A percentile compares a stretch with the other conserved stretches of the same genome.
Evolutionary conservation across 2,113 vertebrate species (phyloP).

Genomic region (Tenebrosternarchus preto): DNA sequence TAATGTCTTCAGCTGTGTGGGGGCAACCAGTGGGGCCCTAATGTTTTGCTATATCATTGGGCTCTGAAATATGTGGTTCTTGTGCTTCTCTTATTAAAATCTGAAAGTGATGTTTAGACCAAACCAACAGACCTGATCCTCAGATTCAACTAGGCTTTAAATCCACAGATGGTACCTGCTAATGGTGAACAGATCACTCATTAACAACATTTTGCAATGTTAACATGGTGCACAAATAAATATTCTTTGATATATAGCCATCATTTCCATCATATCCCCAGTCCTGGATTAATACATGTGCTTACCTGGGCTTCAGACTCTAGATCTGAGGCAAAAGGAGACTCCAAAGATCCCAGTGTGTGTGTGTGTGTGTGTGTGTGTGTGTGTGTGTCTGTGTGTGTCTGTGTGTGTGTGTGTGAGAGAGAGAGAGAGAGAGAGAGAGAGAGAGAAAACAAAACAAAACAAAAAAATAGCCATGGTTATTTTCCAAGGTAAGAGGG

Average conservation of each 20-base stretch:
- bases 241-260: constrained; percentile 28
- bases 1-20: constrained; percentile 84
- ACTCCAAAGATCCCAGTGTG: too few relatives aligned
- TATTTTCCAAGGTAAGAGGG: too few relatives aligned
- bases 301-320: too few relatives aligned
- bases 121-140: constrained; percentile 83
- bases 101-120: constrained; percentile 87
- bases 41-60: constrained; percentile 80
- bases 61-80: constrained; percentile 87
- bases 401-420: too few relatives aligned
- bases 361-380: too few relatives aligned
- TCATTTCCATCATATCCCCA: neutral
- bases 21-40: constrained; percentile 57
- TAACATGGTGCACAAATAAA: constrained; percentile 67
- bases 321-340: too few relatives aligned
- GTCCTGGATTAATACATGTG: neutral
- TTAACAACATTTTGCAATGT: constrained; percentile 82
- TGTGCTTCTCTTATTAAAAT: constrained; percentile 86
- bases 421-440: too few relatives aligned
- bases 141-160: constrained; percentile 88
- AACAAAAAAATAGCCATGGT: too few relatives aligned
- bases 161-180: constrained; percentile 86
- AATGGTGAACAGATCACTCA: constrained; percentile 86
- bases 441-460: too few relatives aligned
- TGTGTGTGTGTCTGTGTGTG: too few relatives aligned